Base-by-base conservation (phyloP, 2,113 vertebrate species). In the Procavia capensis region DNA sequence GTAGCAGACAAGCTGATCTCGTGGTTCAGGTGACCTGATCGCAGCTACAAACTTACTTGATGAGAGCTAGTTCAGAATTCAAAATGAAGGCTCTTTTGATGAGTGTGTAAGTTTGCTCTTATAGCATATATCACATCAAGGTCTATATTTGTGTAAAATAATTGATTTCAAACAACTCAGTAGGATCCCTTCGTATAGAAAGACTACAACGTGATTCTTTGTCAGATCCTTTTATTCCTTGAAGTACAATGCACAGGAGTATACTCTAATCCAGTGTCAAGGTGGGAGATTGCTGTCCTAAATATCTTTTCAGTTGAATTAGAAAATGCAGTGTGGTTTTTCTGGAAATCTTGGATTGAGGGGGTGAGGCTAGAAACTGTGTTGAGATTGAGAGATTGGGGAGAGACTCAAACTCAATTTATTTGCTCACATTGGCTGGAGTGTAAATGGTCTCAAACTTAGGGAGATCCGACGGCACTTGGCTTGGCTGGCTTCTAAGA, bases 1-100 rank as follows among this genome's bases (percentile, higher is more conserved):
- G 85, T 91, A 90, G 93, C 64, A 96, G 70, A 91, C 47, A 82
- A 13, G 31, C 79, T 83, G 43, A 64, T 63, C 90, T 84, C 43
- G 24, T 39, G 11, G 36, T 85, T n/a, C 2, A 24, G 57, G 76
- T 14, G 24, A 31, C 70, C 43, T 50, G n/a, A 63, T 70, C 29
- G 14, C 50, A 82, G 9, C 59, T 81, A 57, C 64, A 94, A 96
- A 82, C 4, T 1, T 29, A 11, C 11, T 1, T 20, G 64, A 2
- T 64, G 43, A 66, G n/a, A 85, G 45, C 27, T 31, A 39, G 25
- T 66, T 91, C 27, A 80, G 29, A 90, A 59, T 47, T 50, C 31
- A 66, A 64, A 34, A 27, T 84, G n/a, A 36, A 27, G 45, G 22
- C 36, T 96, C 11, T 78, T 96, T 13, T 72, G 16, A 10, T 2